phyloP scores from a whole-genome alignment of 2,888 invertebrate genomes.

The Eudasyphora cyanicolor region DNA sequence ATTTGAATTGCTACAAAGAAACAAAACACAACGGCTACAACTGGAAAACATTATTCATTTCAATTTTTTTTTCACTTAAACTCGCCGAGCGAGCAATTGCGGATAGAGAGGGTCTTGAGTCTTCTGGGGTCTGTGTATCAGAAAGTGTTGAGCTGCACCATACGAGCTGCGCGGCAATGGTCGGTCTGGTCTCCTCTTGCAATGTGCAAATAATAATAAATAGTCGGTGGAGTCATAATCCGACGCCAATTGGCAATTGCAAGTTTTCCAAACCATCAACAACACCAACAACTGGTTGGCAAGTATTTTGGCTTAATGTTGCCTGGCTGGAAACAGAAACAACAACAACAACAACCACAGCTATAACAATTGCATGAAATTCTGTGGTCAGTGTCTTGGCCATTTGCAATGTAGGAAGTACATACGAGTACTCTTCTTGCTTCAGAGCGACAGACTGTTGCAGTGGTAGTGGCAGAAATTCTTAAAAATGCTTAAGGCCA shows the following conservation, averaged over 20 bases:
- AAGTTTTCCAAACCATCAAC: not conserved
- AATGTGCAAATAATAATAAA: too few species aligned
- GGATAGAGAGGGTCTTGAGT: too few species aligned
- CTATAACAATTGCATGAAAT: conserved; percentile 2
- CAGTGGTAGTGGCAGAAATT: not conserved
- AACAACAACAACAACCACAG: not conserved
- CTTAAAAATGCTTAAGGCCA: conserved; percentile 5
- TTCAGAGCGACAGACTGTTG: not conserved
- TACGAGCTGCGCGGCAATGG: not conserved
- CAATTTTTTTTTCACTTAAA: not conserved
- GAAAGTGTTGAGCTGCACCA: too few species aligned
- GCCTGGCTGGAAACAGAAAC: not conserved
- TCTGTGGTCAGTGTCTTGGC: conserved; percentile 63
- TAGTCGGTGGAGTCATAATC: not conserved
- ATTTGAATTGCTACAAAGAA: conserved; percentile 19
- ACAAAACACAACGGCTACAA: conserved; percentile 11
- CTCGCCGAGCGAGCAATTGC: not conserved
- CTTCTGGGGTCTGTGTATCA: too few species aligned
- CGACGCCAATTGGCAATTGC: conserved; percentile 1
- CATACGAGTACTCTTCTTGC: not conserved
- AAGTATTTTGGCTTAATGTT: not conserved
- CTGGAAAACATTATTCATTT: conserved; percentile 12
- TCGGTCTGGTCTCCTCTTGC: not conserved
- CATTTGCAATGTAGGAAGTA: conserved; percentile 31
- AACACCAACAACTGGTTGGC: not conserved